These are phyloP conservation scores for Natrix natrix DNA, from an alignment of 2,797 vertebrate species.

Conservation along the genomic window DNA sequence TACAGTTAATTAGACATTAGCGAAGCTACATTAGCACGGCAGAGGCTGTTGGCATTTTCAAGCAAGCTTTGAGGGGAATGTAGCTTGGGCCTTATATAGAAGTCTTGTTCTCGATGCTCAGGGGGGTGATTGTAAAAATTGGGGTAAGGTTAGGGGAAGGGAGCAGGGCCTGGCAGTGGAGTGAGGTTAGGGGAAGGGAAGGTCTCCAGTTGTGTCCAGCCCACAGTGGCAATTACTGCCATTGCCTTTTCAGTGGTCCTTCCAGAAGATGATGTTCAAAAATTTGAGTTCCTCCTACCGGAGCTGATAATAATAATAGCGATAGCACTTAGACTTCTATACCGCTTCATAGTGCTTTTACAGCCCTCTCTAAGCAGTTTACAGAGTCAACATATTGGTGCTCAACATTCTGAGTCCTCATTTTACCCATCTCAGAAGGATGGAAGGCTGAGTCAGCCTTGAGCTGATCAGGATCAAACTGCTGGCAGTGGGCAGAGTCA, in stretches of 20 bases:
- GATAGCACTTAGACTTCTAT: too few relatives aligned
- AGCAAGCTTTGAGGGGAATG: not conserved
- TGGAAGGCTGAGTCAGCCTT: too few relatives aligned
- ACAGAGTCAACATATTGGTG: too few relatives aligned
- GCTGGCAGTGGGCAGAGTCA: too few relatives aligned
- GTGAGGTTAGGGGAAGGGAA: not conserved
- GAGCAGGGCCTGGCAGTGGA: too few relatives aligned
- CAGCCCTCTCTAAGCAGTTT: too few relatives aligned
- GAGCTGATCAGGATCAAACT: too few relatives aligned
- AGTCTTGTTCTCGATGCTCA: not conserved
- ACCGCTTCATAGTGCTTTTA: too few relatives aligned
- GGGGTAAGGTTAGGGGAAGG: not conserved
- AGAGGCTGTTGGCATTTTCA: not conserved
- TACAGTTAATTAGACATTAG: conserved; percentile 42
- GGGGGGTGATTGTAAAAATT: not conserved
- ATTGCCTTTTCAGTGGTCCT: not conserved
- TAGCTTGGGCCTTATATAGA: not conserved
- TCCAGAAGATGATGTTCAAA: not conserved
- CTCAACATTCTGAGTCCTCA: too few relatives aligned
- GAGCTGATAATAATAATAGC: not conserved
- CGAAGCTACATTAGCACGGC: conserved; percentile 41
- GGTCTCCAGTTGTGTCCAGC: not conserved
- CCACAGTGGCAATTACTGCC: not conserved
- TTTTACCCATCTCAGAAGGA: too few relatives aligned
- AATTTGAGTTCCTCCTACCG: not conserved